Base-by-base conservation (phyloP, 2,797 vertebrate species). In the Lepus oiostolus region DNA sequence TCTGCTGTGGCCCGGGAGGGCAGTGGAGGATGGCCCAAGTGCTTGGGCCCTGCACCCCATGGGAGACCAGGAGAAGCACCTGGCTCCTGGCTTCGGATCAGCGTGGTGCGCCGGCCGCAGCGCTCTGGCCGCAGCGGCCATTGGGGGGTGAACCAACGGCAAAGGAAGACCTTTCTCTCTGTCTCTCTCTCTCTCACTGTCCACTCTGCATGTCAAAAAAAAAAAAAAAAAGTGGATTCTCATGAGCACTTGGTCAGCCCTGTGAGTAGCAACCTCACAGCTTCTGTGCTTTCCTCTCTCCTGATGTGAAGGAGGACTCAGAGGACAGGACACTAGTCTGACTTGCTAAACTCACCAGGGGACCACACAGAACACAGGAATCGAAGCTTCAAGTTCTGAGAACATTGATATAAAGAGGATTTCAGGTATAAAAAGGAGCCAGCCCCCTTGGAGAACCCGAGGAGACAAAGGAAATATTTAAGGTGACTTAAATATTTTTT, bases 341-440 rank as follows among this genome's bases (percentile, higher is more conserved):
- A 47, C 22, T 14, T 16, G 17, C 3, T 7, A 32, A 13, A 83
- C 85, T 92, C 67, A 88, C 85, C 4, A 0, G 17, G 50, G 68
- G 5, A 93, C n/a, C 4, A 3, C 1, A 19, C 85, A 86, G 68
- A 5, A 4, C 26, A 90, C 81, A 54, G 38, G 26, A 9, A 90
- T 30, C 12, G 74, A 70, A 42, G n/a, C 60, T 42, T 35, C 26
- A 35, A 81, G 35, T 32, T 62, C n/a, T n/a, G 68, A 75, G 16
- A 75, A 14, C 21, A 22, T 13, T 8, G 81, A 93, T 17, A 4
- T n/a, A 81, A 92, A 92, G 28, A 76, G 17, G 76, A 93, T 28
- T 86, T 76, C 50, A 81, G 81, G 30, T 4, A 26, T 11, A 70
- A 95, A 95, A 84, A 67, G 47, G 58, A 79, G 38, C 24, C 0